Evolutionary conservation across 2,113 vertebrate genomes (phyloP).

Genomic region (human (Homo sapiens)): GRCh38 chr14:38290001-38290500

Average conservation of each 20-base stretch:
- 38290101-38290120: background rate
- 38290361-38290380: background rate
- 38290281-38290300: background rate
- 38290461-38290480: background rate
- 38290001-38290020: background rate
- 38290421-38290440: background rate
- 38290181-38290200: constrained; percentile 21
- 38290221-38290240: background rate
- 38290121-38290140: background rate
- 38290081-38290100: background rate
- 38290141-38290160: background rate
- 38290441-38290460: background rate
- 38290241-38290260: constrained; percentile 44
- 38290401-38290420: background rate
- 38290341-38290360: background rate
- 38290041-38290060: background rate
- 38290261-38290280: constrained; percentile 25
- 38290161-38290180: background rate
- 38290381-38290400: background rate
- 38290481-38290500: background rate
- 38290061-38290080: background rate
- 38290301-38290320: constrained; percentile 33
- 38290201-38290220: background rate
- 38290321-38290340: constrained; percentile 9
- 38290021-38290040: background rate